These are phyloP conservation scores for Hypomecis punctinalis DNA, from an alignment of 2,888 invertebrate species.

Conservation along the genomic window DNA sequence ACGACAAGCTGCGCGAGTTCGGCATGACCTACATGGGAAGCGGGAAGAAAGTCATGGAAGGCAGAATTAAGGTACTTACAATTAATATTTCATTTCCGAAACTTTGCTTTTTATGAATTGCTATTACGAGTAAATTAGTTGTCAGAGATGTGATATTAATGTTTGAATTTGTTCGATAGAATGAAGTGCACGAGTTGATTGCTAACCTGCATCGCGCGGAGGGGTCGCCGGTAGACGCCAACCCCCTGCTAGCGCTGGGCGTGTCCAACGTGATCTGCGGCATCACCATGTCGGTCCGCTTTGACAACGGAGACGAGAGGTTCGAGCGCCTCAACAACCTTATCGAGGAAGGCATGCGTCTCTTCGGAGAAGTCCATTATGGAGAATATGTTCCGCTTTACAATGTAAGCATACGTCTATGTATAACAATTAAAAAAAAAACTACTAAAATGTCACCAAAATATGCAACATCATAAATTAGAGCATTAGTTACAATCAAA, in stretches of 20 bases:
- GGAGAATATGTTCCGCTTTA: slow-evolving; percentile 94
- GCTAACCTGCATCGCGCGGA: slow-evolving; percentile 86
- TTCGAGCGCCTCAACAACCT: slow-evolving; percentile 92
- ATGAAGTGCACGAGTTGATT: slow-evolving; percentile 91
- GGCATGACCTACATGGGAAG: slow-evolving; percentile 95
- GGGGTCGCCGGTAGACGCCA: slow-evolving; percentile 90
- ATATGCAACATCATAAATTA: too few relatives aligned
- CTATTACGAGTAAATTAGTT: background rate
- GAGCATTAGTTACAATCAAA: background rate
- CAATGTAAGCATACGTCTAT: slow-evolving; percentile 71
- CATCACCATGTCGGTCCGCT: slow-evolving; percentile 94
- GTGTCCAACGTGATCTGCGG: slow-evolving; percentile 96
- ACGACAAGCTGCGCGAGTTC: slow-evolving; percentile 92
- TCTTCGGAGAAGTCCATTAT: slow-evolving; percentile 93
- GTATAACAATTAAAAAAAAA: background rate
- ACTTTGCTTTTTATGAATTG: background rate
- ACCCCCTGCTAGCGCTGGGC: slow-evolving; percentile 90
- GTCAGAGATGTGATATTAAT: slow-evolving; percentile 17
- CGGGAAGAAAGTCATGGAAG: slow-evolving; percentile 93
- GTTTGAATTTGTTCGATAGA: slow-evolving; percentile 71
- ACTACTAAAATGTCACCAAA: too few relatives aligned
- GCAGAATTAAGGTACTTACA: slow-evolving; percentile 89
- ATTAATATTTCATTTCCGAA: background rate
- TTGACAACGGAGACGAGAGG: slow-evolving; percentile 90
- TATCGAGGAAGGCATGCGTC: slow-evolving; percentile 96